phyloP scores from a whole-genome alignment of 23 tunicate genomes.

The Ciona savignyi region DNA sequence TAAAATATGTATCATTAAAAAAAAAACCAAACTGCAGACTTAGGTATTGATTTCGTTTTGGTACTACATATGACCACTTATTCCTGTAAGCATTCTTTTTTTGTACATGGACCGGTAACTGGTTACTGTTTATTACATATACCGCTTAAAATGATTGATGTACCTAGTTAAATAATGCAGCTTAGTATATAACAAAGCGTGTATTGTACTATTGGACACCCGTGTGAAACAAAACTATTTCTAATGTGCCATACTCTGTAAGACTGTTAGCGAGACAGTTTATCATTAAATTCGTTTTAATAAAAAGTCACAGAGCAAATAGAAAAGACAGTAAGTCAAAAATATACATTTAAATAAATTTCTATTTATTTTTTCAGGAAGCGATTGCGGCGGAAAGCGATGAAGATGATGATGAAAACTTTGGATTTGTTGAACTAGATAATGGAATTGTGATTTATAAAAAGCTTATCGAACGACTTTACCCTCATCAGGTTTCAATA shows the following conservation, averaged over 20 bases:
- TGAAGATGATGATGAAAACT: constrained; percentile 58
- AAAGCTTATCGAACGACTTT: constrained; percentile 67
- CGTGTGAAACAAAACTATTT: too few species aligned
- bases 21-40: neutral
- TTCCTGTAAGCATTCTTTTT: too few species aligned
- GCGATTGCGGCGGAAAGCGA: constrained; percentile 25
- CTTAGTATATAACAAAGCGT: neutral
- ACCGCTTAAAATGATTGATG: too few species aligned
- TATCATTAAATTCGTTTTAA: neutral
- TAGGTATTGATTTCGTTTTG: too few species aligned
- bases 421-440: constrained; percentile 67
- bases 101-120: too few species aligned
- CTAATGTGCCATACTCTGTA: too few species aligned
- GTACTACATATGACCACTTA: too few species aligned
- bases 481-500: constrained; percentile 95
- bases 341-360: neutral
- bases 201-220: too few species aligned
- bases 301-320: too few species aligned
- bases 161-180: neutral
- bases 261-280: neutral
- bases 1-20: neutral
- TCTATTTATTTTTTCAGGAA: constrained; percentile 20
- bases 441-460: constrained; percentile 66
- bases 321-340: neutral
- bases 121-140: too few species aligned